These are phyloP conservation scores for Melolontha melolontha DNA, from an alignment of 2,888 invertebrate species.

Conservation along the genomic window DNA sequence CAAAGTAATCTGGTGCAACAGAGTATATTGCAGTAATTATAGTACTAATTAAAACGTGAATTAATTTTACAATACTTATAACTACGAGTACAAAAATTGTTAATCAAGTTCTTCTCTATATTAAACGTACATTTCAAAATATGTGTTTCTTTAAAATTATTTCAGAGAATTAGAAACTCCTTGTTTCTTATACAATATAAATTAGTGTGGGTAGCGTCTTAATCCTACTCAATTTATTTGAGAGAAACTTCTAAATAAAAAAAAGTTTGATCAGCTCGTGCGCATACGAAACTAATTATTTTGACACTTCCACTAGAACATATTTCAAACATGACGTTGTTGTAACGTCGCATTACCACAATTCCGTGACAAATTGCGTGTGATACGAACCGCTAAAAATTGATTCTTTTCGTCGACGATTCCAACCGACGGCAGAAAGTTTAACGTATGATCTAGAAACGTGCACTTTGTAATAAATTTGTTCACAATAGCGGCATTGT, in stretches of 20 bases:
- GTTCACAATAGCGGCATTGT: constrained; percentile 44
- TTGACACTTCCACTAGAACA: constrained; percentile 24
- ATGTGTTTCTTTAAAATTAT: too few relatives aligned
- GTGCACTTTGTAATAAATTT: constrained; percentile 42
- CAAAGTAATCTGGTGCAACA: too few relatives aligned
- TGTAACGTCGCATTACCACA: constrained; percentile 9
- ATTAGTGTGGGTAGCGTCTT: constrained; percentile 1
- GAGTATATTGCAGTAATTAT: too few relatives aligned
- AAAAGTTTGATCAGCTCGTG: constrained; percentile 4
- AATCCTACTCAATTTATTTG: constrained; percentile 3
- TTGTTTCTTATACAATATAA: neutral
- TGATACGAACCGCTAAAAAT: constrained; percentile 30
- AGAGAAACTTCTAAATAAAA: constrained; percentile 10
- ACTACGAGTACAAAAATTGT: too few relatives aligned
- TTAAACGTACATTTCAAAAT: too few relatives aligned
- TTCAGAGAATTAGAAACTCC: too few relatives aligned
- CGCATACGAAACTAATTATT: constrained; percentile 26
- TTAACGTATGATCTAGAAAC: constrained; percentile 33
- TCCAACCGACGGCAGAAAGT: constrained; percentile 5
- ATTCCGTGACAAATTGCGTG: constrained; percentile 38
- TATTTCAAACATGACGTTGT: constrained; percentile 30
- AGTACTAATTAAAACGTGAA: too few relatives aligned
- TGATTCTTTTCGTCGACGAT: constrained; percentile 25
- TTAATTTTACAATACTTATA: too few relatives aligned
- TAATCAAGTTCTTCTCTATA: too few relatives aligned